Evolutionary conservation across 2,888 invertebrate genomes (phyloP).

Genomic region (Tenthredo amoena): DNA sequence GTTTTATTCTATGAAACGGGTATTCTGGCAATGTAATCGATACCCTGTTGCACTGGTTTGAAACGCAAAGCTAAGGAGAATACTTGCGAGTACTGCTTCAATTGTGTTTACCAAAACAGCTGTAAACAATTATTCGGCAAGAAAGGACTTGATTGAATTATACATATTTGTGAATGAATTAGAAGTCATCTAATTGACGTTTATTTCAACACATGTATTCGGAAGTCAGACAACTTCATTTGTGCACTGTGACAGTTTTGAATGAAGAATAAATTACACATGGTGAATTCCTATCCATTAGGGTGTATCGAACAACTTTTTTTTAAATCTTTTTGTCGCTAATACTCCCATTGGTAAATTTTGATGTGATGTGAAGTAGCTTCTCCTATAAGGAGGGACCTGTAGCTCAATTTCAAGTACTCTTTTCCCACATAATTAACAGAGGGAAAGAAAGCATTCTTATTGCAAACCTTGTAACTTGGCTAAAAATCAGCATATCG

Average conservation of each 20-base stretch:
- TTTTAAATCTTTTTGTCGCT: too few relatives aligned
- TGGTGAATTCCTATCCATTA: neutral
- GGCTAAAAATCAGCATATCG: too few relatives aligned
- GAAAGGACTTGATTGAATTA: neutral
- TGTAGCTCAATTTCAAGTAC: too few relatives aligned
- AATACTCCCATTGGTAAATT: too few relatives aligned
- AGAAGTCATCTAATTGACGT: neutral
- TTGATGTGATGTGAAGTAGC: too few relatives aligned
- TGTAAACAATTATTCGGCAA: neutral
- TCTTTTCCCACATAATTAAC: too few relatives aligned
- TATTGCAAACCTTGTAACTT: too few relatives aligned
- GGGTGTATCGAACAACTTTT: too few relatives aligned
- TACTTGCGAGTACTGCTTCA: neutral
- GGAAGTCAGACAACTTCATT: neutral
- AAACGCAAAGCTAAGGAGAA: neutral
- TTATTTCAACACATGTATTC: neutral
- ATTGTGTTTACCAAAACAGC: neutral
- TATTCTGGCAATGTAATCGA: constrained; percentile 12
- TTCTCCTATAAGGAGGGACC: too few relatives aligned
- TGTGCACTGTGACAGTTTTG: neutral
- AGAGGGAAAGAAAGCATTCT: too few relatives aligned
- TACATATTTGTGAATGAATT: neutral
- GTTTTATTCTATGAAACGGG: neutral
- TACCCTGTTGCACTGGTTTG: neutral
- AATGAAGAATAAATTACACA: neutral